Percentiles rank a stretch among this genome's conserved stretches.
These are phyloP conservation scores for Otolemur crassicaudatus DNA, from an alignment of 2,797 vertebrate genomes.

Conservation along the genomic window DNA sequence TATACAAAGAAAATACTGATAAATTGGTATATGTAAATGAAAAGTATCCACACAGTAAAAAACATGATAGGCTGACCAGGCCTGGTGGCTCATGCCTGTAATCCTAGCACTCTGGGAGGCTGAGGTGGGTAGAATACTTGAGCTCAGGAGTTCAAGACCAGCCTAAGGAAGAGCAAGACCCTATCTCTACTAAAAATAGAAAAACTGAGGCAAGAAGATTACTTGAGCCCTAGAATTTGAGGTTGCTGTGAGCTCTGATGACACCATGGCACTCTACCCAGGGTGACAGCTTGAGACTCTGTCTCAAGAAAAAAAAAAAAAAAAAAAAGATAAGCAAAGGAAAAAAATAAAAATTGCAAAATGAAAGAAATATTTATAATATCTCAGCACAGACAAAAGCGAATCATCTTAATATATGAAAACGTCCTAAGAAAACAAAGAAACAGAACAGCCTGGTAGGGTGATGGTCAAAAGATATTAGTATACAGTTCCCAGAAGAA, in stretches of 20 bases:
- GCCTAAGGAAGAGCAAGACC: no score
- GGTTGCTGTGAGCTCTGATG: no score
- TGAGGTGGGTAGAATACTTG: no score
- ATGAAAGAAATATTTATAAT: not conserved
- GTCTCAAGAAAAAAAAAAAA: not conserved
- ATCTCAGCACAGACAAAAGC: not conserved
- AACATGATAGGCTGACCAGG: not conserved
- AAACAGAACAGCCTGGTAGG: not conserved
- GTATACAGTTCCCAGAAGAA: not conserved
- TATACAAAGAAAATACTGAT: not conserved
- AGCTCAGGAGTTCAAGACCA: no score
- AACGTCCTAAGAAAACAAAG: not conserved
- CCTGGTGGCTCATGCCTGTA: no score
- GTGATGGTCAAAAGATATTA: not conserved
- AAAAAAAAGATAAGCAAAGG: slow-evolving; percentile 7
- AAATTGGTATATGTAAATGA: not conserved
- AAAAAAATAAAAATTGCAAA: not conserved
- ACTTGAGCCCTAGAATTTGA: no score
- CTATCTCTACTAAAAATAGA: no score
- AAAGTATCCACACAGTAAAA: not conserved
- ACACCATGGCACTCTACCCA: no score
- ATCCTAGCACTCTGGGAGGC: no score
- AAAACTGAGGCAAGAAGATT: no score
- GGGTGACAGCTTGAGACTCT: no score
- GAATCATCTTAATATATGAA: not conserved